Percentiles rank a stretch among this genome's conserved stretches.
phyloP scores from a whole-genome alignment of 2,888 invertebrate species.

The Acleris holmiana region DNA sequence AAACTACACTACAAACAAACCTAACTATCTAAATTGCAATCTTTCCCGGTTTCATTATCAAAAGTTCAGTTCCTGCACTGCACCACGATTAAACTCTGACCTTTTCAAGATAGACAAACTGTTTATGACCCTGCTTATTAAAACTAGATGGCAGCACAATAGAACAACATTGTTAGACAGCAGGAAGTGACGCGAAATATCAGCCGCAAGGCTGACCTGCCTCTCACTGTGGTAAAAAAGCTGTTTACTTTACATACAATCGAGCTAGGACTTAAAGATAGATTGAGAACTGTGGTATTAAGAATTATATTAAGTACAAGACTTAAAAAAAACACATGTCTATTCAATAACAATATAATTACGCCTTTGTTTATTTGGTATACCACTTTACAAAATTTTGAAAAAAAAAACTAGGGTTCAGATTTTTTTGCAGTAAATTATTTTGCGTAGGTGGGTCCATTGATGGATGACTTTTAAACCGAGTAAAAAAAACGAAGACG shows the following conservation, averaged over 20 bases:
- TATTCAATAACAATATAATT: no score
- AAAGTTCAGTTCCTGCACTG: not conserved
- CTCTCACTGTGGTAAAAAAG: conserved; percentile 48
- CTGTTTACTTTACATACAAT: conserved; percentile 31
- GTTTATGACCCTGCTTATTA: conserved; percentile 11
- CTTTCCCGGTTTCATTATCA: no score
- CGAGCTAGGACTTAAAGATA: conserved; percentile 18
- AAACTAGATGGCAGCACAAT: conserved; percentile 22
- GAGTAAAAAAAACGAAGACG: no score
- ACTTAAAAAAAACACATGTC: not conserved
- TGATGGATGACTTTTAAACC: no score
- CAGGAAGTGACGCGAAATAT: conserved; percentile 53
- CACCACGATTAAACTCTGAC: not conserved
- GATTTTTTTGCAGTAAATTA: no score
- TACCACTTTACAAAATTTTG: no score
- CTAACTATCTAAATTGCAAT: no score
- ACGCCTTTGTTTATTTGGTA: no score
- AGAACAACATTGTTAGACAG: conserved; percentile 46
- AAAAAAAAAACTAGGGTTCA: no score
- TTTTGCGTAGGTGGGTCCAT: no score
- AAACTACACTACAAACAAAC: no score
- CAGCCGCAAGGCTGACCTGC: conserved; percentile 56
- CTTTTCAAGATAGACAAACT: no score
- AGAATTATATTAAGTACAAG: not conserved
- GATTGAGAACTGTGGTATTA: conserved; percentile 13